Evolutionary conservation across 2,113 vertebrate species (phyloP), one percentile per base, ranked within the genome.

Genomic region (Delphinus delphis): DNA sequence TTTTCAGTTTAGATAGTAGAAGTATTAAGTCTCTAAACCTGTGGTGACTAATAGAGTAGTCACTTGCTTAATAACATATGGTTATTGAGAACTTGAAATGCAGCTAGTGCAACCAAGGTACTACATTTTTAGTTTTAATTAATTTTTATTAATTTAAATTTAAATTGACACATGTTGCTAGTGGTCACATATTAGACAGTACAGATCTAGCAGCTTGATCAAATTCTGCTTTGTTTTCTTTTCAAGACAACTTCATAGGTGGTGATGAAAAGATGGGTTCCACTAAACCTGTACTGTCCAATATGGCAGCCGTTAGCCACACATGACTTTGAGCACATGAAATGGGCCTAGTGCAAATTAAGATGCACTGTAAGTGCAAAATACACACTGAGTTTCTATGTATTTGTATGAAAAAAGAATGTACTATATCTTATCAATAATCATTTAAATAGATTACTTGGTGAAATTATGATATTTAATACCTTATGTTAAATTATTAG

Each of bases 121-220:
- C 0, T 65, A 8, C 8, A 65, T 41, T 95, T 77, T 94, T 50
- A n/a, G 25, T 55, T 80, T 96, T 33, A 86, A 62, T 77, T 92
- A 13, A 55, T 65, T 85, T 55, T 28, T 79, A 87, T 65, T 84
- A 83, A 92, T 84, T 84, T 92, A 74, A 65, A 96, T 68, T 62
- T 94, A 85, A 84, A 95, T 91, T 90, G 20, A 0, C 38, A 36
- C 18, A 73, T 90, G 13, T 87, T 90, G 38, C 15, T 82, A 74
- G 14, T 88, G 17, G 20, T 70, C 65, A 92, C 14, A 21, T 67
- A 65, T 36, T 68, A 0, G 18, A 73, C 3, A 92, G 23, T 76
- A 8, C 15, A 63, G 28, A 93, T 55, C 55, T 95, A 81, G 10
- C 21, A 21, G 25, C 25, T 41, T 73, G n/a, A 88, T 67, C 17